These are phyloP conservation scores for Helarctos malayanus DNA, from an alignment of 2,797 vertebrate genomes.

Conservation along the genomic window DNA sequence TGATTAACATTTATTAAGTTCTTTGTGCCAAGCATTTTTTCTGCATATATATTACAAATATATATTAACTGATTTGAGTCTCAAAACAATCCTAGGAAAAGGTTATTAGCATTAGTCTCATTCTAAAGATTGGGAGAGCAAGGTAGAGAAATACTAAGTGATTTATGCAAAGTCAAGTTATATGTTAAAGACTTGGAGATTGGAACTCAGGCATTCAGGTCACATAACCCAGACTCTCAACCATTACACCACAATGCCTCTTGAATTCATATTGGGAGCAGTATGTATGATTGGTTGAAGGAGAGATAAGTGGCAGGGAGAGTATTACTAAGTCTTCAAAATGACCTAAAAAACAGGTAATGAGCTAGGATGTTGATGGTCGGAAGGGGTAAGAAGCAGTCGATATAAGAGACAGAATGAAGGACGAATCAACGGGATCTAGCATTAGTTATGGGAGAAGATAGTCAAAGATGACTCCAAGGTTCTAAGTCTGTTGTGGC, in stretches of 20 bases:
- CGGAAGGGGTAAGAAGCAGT: neutral
- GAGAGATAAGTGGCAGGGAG: neutral
- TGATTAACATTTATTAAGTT: neutral
- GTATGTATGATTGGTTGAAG: neutral
- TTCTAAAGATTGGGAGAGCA: neutral
- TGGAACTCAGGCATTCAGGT: neutral
- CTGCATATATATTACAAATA: neutral
- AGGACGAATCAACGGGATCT: neutral
- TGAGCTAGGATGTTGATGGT: neutral
- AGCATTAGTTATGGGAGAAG: neutral
- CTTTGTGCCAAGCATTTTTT: neutral
- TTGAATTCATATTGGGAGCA: neutral
- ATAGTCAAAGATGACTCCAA: neutral
- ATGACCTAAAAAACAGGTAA: neutral
- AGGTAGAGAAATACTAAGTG: neutral
- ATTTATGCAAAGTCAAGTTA: neutral
- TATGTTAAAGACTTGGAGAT: neutral
- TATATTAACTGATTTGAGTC: neutral
- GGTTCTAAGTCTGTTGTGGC: neutral
- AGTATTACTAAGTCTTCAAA: neutral
- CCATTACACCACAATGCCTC: neutral
- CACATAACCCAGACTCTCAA: neutral
- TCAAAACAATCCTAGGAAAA: conserved; percentile 1
- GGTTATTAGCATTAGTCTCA: neutral
- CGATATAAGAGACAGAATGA: neutral